Conservation (phyloP, 2,113 vertebrate genomes). For the Odocoileus virginianus region DNA sequence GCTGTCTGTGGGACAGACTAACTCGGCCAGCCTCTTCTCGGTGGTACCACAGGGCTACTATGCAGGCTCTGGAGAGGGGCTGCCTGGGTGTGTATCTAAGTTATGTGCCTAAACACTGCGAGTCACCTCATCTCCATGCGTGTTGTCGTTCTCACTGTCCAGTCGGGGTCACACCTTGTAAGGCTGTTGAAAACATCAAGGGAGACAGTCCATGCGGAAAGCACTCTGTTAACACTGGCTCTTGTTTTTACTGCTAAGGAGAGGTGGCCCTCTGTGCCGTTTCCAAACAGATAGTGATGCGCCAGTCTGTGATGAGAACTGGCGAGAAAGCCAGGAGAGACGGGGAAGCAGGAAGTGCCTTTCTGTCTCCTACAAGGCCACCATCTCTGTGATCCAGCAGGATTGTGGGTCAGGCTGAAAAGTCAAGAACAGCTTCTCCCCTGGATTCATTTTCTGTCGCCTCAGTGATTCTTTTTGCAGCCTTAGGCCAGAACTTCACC, state of each 20-base stretch:
- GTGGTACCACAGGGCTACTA: neutral
- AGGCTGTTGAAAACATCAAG: neutral
- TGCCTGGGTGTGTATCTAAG: too few relatives aligned
- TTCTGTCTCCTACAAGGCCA: neutral
- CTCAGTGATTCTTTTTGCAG: neutral
- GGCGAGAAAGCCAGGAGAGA: neutral
- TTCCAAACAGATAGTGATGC: rapidly evolving
- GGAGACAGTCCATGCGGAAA: neutral
- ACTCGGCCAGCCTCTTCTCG: neutral
- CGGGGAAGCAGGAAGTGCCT: neutral
- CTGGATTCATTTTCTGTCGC: neutral
- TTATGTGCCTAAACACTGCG: too few relatives aligned
- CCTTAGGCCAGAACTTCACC: neutral
- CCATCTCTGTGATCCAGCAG: neutral
- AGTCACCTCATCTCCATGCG: neutral
- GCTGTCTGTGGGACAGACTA: neutral
- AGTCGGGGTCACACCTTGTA: rapidly evolving
- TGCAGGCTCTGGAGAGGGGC: neutral
- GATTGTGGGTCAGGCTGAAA: neutral
- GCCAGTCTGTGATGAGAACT: rapidly evolving
- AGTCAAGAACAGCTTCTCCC: neutral
- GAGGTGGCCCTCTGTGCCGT: rapidly evolving
- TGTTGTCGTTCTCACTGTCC: neutral
- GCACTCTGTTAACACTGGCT: neutral
- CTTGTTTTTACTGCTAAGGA: rapidly evolving